Evolutionary conservation across 2,797 vertebrate genomes (phyloP).

Genomic region (Botia kubotai): DNA sequence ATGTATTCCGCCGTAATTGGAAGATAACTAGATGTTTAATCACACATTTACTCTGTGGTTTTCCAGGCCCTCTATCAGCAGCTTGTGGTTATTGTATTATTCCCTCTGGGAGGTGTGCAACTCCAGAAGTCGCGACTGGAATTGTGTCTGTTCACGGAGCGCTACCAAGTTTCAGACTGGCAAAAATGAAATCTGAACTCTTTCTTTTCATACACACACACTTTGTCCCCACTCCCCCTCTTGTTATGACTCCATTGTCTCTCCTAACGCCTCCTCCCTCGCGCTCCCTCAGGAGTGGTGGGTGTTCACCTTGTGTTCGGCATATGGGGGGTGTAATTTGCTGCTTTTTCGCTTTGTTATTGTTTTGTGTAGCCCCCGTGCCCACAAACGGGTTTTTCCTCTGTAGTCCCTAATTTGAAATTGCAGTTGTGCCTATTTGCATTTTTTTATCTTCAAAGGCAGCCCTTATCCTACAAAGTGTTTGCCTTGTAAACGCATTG

Average conservation of each 20-base stretch:
- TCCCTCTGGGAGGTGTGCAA: slow-evolving; percentile 55
- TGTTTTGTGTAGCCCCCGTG: slow-evolving; percentile 17
- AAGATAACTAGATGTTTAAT: slow-evolving; percentile 58
- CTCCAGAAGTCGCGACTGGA: slow-evolving; percentile 8
- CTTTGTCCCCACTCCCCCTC: slow-evolving; percentile 34
- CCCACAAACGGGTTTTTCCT: slow-evolving; percentile 39
- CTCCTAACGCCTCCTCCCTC: slow-evolving; percentile 40
- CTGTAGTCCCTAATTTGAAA: slow-evolving; percentile 53
- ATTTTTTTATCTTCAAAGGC: slow-evolving; percentile 44
- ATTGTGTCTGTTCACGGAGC: slow-evolving; percentile 39
- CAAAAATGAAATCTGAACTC: slow-evolving; percentile 44
- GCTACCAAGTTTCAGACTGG: slow-evolving; percentile 43
- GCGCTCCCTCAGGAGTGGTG: slow-evolving; percentile 43
- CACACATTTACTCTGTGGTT: slow-evolving; percentile 49
- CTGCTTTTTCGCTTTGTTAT: slow-evolving; percentile 40
- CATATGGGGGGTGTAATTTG: slow-evolving; percentile 49
- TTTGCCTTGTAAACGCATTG: slow-evolving; percentile 56
- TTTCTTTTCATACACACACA: slow-evolving; percentile 32
- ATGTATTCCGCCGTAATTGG: slow-evolving; percentile 53
- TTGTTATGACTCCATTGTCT: slow-evolving; percentile 61
- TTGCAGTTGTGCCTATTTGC: slow-evolving; percentile 25
- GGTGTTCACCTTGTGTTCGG: slow-evolving; percentile 56
- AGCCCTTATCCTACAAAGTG: slow-evolving; percentile 39
- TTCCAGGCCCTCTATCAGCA: slow-evolving; percentile 45
- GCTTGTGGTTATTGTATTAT: slow-evolving; percentile 60